A percentile compares a stretch with the other conserved stretches of the same genome.
Evolutionary conservation across 2,888 invertebrate species (phyloP).

Genomic region (Ametastegia equiseti): DNA sequence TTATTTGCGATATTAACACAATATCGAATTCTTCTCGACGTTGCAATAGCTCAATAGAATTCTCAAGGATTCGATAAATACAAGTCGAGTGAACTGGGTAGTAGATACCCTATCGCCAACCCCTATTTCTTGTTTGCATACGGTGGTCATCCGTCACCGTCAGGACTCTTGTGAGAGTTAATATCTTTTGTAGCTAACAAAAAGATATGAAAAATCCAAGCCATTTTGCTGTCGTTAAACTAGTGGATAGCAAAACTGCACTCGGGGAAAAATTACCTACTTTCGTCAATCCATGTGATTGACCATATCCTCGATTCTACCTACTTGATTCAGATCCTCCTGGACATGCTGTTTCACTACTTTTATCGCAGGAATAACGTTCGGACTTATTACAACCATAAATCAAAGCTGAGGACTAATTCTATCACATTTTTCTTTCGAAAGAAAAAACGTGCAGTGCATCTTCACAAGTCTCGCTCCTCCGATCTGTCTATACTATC

Average conservation of each 20-base stretch:
- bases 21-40: not conserved
- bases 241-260: not conserved
- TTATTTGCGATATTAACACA: not conserved
- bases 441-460: not conserved
- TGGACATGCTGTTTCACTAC: not conserved
- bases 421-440: not conserved
- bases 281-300: not conserved
- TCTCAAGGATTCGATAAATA: not conserved
- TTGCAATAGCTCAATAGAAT: not conserved
- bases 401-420: not conserved
- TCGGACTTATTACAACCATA: not conserved
- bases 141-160: conserved; percentile 40
- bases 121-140: conserved; percentile 44
- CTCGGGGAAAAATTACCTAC: not conserved
- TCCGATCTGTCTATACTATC: too few species aligned
- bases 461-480: too few species aligned
- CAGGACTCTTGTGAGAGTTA: conserved; percentile 32
- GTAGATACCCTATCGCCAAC: conserved; percentile 42
- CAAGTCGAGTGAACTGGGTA: conserved; percentile 13
- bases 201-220: conserved; percentile 9
- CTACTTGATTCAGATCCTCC: not conserved
- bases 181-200: conserved; percentile 34
- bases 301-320: not conserved
- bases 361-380: not conserved
- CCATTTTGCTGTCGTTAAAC: not conserved